These are phyloP conservation scores for Aradus depressus DNA, from an alignment of 2,888 invertebrate genomes.

Conservation along the genomic window DNA sequence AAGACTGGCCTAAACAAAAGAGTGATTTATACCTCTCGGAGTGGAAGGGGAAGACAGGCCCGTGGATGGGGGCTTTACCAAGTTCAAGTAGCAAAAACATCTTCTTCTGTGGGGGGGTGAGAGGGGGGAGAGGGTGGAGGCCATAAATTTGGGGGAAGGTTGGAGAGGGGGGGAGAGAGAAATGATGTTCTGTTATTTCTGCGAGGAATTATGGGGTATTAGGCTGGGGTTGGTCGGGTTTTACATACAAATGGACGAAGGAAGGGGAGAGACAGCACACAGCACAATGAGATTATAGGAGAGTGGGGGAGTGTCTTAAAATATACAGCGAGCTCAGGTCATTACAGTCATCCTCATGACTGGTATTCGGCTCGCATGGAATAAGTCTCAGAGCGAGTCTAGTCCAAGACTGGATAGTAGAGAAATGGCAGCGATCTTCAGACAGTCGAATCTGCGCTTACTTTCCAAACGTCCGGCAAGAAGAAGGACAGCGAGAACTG, in stretches of 20 bases:
- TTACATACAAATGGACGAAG: slow-evolving; percentile 21
- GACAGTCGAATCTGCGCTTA: too few species aligned
- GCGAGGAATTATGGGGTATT: slow-evolving; percentile 30
- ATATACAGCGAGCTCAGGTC: slow-evolving; percentile 11
- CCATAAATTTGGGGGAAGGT: neutral
- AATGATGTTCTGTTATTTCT: slow-evolving; percentile 29
- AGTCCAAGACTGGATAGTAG: too few species aligned
- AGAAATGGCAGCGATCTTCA: too few species aligned
- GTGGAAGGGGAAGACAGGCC: neutral
- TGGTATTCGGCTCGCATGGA: too few species aligned
- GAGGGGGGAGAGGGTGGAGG: slow-evolving; percentile 2
- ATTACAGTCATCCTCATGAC: too few species aligned
- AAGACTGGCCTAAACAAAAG: slow-evolving; percentile 25
- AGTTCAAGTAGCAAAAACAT: slow-evolving; percentile 30
- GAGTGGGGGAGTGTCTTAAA: too few species aligned
- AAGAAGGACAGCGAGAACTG: too few species aligned
- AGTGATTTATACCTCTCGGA: slow-evolving; percentile 22
- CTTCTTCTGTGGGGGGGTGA: slow-evolving; percentile 19
- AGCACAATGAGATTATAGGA: too few species aligned
- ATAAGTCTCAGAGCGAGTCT: too few species aligned
- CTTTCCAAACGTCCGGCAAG: too few species aligned
- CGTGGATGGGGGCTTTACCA: slow-evolving; percentile 22
- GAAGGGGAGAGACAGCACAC: neutral
- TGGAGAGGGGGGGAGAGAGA: slow-evolving; percentile 11
- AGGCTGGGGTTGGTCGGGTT: slow-evolving; percentile 22